These are phyloP conservation scores for Torymus tubicola DNA, from an alignment of 2,888 invertebrate species.

Conservation along the genomic window DNA sequence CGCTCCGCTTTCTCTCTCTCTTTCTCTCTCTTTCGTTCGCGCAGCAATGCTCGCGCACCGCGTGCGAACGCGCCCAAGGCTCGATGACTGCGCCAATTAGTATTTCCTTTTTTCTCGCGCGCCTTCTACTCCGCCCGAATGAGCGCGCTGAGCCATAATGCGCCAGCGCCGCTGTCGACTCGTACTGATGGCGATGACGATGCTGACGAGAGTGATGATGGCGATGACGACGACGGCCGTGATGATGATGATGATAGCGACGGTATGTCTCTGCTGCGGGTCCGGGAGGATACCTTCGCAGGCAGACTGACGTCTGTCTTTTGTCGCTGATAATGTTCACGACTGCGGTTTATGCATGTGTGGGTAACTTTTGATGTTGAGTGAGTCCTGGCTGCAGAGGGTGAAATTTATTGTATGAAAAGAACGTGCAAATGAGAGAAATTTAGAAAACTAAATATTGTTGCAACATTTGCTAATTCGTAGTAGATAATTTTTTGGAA, in stretches of 20 bases:
- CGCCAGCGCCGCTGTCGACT: not conserved
- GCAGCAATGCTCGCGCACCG: not conserved
- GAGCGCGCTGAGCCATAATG: no score
- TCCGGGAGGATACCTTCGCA: not conserved
- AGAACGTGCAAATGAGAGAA: no score
- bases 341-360: not conserved
- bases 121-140: conserved; percentile 15
- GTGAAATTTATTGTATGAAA: no score
- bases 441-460: no score
- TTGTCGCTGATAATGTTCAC: not conserved
- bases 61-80: conserved; percentile 27
- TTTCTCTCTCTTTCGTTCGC: conserved; percentile 42
- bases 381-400: not conserved
- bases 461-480: no score
- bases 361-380: conserved; percentile 22
- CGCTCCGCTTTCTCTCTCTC: conserved; percentile 46
- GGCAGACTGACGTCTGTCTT: not conserved
- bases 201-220: not conserved
- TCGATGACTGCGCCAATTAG: conserved; percentile 59
- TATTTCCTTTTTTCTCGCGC: conserved; percentile 46
- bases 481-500: no score
- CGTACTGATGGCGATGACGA: not conserved
- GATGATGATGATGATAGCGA: conserved; percentile 11
- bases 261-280: not conserved
- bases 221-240: not conserved